Evolutionary conservation across 2,888 invertebrate genomes (phyloP), one percentile per base, ranked within the genome.

Genomic region (Tupiocoris notatus): DNA sequence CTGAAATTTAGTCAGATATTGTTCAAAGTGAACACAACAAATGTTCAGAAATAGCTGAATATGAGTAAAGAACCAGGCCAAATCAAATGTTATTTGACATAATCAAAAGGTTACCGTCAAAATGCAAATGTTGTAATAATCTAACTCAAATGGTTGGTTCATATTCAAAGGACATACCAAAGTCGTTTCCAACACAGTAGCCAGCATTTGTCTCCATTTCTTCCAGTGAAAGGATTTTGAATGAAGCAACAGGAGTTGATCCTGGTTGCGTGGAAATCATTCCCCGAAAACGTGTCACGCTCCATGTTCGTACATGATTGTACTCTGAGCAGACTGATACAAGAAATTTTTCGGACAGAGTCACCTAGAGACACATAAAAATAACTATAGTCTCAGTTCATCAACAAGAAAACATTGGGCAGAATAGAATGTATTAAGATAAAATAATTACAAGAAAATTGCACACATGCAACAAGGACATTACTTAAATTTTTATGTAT

Each of bases 261-360:
- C 98, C 98, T 0, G 98, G 99, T 84, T 99, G 98, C 0, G 98
- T 99, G 59, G 96, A 97, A 79, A 99, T 95, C 97, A 98, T 98
- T 7, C 98, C 98, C 57, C 98, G 88, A 84, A 99, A 99, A 78
- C 98, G 88, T 0, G 96, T 98, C 64, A 99, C 94, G 21, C 93
- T 91, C 98, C 98, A 99, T 71, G 96, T 96, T 23, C 98, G 87
- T 12, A 98, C 98, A 84, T 99, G 98, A 85, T 98, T 97, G 85
- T 97, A 98, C 83, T 98, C 98, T 79, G 95, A 94, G 85, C 98
- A 99, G 54, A 96, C 96, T 0, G 96, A 96, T 57, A 98, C 93
- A 63, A 98, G 86, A 85, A 96, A 95, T 86, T 95, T 96, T 83
- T 98, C 97, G 7, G 96, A 97, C 23, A 98, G 85, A 21, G 96